Evolutionary conservation across 2,888 invertebrate genomes (phyloP).

Genomic region (Opisthograptis luteolata): DNA sequence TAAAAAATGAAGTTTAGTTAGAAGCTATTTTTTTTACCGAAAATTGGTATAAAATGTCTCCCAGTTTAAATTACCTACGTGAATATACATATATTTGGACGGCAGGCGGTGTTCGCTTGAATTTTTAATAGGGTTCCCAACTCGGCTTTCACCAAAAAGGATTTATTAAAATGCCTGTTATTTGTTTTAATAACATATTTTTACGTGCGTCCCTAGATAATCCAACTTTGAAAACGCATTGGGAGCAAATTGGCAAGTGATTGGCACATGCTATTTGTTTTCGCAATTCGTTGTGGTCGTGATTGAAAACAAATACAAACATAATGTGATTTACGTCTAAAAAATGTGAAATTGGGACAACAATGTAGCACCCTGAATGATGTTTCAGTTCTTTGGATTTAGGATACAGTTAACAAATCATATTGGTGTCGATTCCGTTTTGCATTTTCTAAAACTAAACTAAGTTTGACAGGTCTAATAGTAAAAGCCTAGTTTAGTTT

Average conservation of each 20-base stretch:
- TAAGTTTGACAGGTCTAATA: no score
- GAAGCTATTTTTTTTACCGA: no score
- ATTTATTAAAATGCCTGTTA: slow-evolving; percentile 43
- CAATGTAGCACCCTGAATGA: slow-evolving; percentile 13
- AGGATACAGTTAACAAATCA: neutral
- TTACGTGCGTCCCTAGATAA: slow-evolving; percentile 26
- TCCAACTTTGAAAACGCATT: slow-evolving; percentile 27
- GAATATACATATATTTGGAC: slow-evolving; percentile 30
- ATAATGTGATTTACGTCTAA: slow-evolving; percentile 24
- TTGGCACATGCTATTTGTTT: slow-evolving; percentile 33
- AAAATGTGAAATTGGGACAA: slow-evolving; percentile 22
- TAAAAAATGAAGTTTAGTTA: no score
- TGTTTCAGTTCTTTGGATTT: slow-evolving; percentile 4
- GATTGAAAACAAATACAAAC: slow-evolving; percentile 36
- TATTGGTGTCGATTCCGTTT: no score
- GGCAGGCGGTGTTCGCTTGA: slow-evolving; percentile 34
- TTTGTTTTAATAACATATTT: slow-evolving; percentile 41
- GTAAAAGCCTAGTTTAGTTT: no score
- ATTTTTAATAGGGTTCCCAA: slow-evolving; percentile 44
- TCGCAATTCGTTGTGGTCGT: slow-evolving; percentile 20
- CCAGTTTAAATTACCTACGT: neutral
- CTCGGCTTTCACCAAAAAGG: slow-evolving; percentile 36
- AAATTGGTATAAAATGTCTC: neutral
- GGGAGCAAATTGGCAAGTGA: slow-evolving; percentile 30
- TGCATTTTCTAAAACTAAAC: no score